phyloP scores from a whole-genome alignment of 2,888 invertebrate species.

The Nebria salina region DNA sequence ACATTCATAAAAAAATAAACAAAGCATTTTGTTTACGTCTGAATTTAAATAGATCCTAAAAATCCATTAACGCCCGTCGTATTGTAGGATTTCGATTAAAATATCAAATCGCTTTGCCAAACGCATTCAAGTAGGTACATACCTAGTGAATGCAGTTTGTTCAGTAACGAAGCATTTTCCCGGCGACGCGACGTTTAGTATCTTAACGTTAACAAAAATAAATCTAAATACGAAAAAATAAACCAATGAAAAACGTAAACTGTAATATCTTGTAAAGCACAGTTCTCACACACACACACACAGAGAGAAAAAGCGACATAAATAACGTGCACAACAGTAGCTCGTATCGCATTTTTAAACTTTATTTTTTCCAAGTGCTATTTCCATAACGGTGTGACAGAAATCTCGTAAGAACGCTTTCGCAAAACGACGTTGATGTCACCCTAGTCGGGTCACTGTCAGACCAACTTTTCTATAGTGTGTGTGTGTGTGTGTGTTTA shows the following conservation, averaged over 20 bases:
- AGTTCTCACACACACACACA: not conserved
- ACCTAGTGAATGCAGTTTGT: too few species aligned
- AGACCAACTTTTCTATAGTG: not conserved
- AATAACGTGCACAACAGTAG: not conserved
- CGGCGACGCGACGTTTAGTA: not conserved
- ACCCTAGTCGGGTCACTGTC: conserved; percentile 1
- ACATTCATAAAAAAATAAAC: too few species aligned
- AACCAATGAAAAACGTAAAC: not conserved
- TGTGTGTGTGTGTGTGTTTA: not conserved
- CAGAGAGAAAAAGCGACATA: not conserved
- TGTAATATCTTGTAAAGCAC: conserved; percentile 1
- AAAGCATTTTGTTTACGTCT: too few species aligned
- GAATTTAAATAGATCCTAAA: too few species aligned
- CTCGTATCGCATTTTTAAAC: conserved; percentile 9
- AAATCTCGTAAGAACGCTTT: conserved; percentile 22
- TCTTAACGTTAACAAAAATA: not conserved
- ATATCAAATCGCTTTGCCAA: not conserved
- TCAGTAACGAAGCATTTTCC: too few species aligned
- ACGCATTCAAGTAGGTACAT: too few species aligned
- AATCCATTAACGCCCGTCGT: too few species aligned
- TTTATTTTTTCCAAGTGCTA: conserved; percentile 15
- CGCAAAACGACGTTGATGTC: conserved; percentile 2
- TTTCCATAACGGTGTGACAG: conserved; percentile 12
- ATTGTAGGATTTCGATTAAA: not conserved
- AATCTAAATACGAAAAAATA: not conserved